A percentile compares a stretch with the other conserved stretches of the same genome.
These are phyloP conservation scores for Malthinus flaveolus DNA, from an alignment of 2,888 invertebrate species.

Conservation along the genomic window DNA sequence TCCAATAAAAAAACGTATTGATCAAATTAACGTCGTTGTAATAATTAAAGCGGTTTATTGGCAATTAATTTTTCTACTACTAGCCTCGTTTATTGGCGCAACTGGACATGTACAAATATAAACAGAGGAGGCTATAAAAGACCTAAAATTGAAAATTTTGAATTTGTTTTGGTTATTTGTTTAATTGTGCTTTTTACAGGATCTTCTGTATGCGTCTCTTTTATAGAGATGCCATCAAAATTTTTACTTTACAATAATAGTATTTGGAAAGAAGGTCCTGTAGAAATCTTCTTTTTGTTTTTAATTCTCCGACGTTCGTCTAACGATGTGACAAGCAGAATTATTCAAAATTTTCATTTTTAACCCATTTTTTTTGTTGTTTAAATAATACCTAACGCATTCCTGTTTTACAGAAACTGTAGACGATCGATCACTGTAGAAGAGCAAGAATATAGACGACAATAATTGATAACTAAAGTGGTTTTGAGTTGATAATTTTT, in stretches of 20 bases:
- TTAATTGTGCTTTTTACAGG: conserved; percentile 2
- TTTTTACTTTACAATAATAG: too few relatives aligned
- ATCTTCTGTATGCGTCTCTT: too few relatives aligned
- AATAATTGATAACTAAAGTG: conserved; percentile 1
- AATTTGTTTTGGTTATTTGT: not conserved
- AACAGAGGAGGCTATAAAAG: not conserved
- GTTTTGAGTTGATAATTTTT: not conserved
- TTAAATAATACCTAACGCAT: conserved; percentile 8
- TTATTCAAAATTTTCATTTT: conserved; percentile 13
- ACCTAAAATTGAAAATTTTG: conserved; percentile 7
- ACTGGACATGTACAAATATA: not conserved
- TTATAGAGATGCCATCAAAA: too few relatives aligned
- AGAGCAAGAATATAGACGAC: conserved; percentile 18
- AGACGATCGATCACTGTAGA: conserved; percentile 19
- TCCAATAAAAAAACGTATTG: too few relatives aligned
- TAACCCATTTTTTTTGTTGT: conserved; percentile 1
- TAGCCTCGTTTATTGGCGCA: not conserved
- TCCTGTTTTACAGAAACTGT: conserved; percentile 27
- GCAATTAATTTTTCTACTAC: not conserved
- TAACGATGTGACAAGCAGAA: conserved; percentile 27
- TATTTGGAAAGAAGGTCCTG: not conserved
- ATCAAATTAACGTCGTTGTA: too few relatives aligned
- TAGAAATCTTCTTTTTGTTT: not conserved
- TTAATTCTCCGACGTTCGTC: not conserved
- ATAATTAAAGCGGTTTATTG: not conserved